Evolutionary conservation across 2,797 vertebrate genomes (phyloP), one percentile per base, ranked within the genome.

Genomic region (Dromococcyx pavoninus): DNA sequence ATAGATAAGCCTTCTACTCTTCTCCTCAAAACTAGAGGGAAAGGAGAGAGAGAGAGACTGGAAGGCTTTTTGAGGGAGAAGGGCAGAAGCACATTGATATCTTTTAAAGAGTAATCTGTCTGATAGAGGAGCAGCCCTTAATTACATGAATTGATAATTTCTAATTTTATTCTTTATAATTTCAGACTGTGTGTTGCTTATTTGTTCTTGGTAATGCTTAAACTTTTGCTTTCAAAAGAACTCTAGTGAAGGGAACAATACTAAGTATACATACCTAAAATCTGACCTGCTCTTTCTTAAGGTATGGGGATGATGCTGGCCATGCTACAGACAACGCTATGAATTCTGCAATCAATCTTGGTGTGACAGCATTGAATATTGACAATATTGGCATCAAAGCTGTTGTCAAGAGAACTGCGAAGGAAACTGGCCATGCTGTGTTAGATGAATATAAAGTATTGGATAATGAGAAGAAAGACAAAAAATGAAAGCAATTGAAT

Each of bases 381-480:
- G 98, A 99, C 95, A 98, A 99, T 98, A 98, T 99, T 67, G 99
- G 99, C 60, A 97, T 99, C 97, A 99, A 99, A 97, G 99, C 99
- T 32, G 97, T 99, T 84, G 99, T 99, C 95, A 99, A 99, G 96
- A 98, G 94, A 97, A 99, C 99, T 18, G 99, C 99, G 67, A 99
- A 98, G 94, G 98, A 99, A 48, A 99, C 99, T 0, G 98, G 99
- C 2, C 97, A 98, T 54, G 98, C 98, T 81, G 98, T 99, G 76
- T 97, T 99, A 94, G 98, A 99, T 78, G 99, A 99, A 95, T 99
- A 99, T 97, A 98, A 98, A 60, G 93, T 99, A 64, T 90, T 97
- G 61, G 98, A 99, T 27, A 97, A 95, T 64, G 96, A 98, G 48
- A 97, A 84, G 9, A 97, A 96, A 44, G 95, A 71, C 71, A 95